Base-by-base conservation (phyloP, 2,113 vertebrate species). In the Chitala chitala region DNA sequence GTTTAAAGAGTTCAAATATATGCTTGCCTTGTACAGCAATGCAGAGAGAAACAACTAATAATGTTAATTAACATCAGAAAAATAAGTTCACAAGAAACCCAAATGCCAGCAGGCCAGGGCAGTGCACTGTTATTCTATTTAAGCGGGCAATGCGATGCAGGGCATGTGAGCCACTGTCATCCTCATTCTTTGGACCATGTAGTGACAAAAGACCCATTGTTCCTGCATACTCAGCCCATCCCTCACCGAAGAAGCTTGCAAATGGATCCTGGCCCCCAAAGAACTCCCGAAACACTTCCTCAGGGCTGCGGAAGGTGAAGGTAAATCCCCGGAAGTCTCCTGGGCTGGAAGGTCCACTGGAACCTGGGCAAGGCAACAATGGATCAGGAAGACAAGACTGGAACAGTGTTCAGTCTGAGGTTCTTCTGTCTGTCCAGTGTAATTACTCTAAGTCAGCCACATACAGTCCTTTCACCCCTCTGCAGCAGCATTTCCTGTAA, bases 221-320 rank as follows among this genome's bases (percentile, higher is more conserved):
- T 29, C 3, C 51, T 7, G 51, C 3, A 22, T 5, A 13, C 22
- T 5, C 63, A 38, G 1, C 40, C 13, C 40, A 0, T 9, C 4
- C 3, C 93, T 58, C 83, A 98, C 95, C 95, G 58, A 98, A 98
- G 71, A 98, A 92, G 73, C 89, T 93, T 0, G 91, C 85, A 5
- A 98, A 98, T 8, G 96, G 96, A 83, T 98, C 96, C 84, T 93
- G 91, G 0, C 91, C 92, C 0, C 93, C 92, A 0, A 99, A 99
- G 82, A 99, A 98, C 64, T 98, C 97, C 82, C 85, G 89, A 86
- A 99, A 98, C 79, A 99, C 96, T 0, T 99, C 97, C 0, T 98
- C 94, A 15, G 97, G 96, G 0, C 86, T 98, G 79, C 97, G 97
- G 92, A 99, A 99, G 88, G 94, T 95, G 84, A 96, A 98, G 74